Conservation (phyloP, 1,140 invertebrate genomes). For the Drosophila funebris region DNA sequence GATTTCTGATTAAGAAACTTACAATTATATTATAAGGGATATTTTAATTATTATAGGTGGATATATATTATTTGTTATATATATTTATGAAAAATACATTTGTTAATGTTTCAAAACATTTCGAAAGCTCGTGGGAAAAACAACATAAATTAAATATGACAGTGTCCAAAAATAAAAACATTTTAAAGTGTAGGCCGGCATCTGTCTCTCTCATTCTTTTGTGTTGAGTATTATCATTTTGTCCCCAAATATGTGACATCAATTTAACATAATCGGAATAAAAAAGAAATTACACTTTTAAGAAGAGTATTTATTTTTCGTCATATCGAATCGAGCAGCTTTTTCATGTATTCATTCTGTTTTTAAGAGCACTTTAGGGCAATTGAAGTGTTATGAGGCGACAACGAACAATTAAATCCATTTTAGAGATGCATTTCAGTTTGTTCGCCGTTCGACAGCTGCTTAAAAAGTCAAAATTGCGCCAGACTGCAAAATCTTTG, state of each 20-base stretch:
- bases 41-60: no score
- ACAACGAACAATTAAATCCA: conserved; percentile 18
- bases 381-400: not conserved
- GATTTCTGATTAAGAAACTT: not conserved
- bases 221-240: not conserved
- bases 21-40: no score
- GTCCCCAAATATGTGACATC: not conserved
- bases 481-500: conserved; percentile 54
- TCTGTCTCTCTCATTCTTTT: not conserved
- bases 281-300: no score
- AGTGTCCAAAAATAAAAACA: conserved; percentile 31
- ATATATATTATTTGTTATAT: no score
- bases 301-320: not conserved
- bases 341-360: not conserved
- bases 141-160: not conserved
- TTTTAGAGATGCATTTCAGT: conserved; percentile 9
- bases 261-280: no score
- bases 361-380: not conserved
- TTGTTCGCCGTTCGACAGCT: conserved; percentile 27
- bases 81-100: not conserved
- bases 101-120: not conserved
- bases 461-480: conserved; percentile 55
- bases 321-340: not conserved
- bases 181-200: not conserved
- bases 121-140: not conserved